Evolutionary conservation across 2,113 vertebrate genomes (phyloP).

Genomic region (Halichoeres trimaculatus): DNA sequence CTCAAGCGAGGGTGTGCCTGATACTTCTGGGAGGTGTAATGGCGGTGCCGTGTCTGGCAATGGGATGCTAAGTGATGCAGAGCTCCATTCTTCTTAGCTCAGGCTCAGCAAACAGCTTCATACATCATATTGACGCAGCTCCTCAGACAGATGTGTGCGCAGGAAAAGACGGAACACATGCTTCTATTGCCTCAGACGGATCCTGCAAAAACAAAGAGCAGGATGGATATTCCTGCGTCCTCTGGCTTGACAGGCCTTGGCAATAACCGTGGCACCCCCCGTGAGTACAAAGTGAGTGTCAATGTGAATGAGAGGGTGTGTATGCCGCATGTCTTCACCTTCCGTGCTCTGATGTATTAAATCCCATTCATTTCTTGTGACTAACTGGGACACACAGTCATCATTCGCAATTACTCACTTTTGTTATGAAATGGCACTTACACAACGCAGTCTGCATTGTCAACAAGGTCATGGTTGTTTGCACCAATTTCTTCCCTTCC

Average conservation of each 20-base stretch:
- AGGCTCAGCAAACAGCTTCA: conserved; percentile 63
- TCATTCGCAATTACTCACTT: conserved; percentile 26
- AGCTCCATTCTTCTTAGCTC: conserved; percentile 64
- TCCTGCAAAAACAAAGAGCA: conserved; percentile 39
- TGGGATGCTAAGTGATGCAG: conserved; percentile 72
- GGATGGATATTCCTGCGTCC: conserved; percentile 44
- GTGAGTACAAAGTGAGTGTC: conserved; percentile 3
- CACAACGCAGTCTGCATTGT: conserved; percentile 19
- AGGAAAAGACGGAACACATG: conserved; percentile 50
- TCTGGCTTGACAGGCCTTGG: conserved; percentile 26
- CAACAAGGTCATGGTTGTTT: conserved; percentile 10
- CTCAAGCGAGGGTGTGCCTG: conserved; percentile 68
- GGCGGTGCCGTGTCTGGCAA: conserved; percentile 60
- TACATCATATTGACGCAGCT: conserved; percentile 52
- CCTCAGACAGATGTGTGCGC: conserved; percentile 51
- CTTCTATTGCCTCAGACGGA: conserved; percentile 42
- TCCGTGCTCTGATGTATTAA: conserved; percentile 19
- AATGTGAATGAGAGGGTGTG: conserved; percentile 16
- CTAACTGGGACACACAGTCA: background rate
- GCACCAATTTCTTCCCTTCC: conserved; percentile 12
- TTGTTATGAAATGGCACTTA: conserved; percentile 24
- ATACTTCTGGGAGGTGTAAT: conserved; percentile 75
- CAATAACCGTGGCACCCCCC: conserved; percentile 24
- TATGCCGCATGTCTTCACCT: background rate
- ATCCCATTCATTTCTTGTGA: conserved; percentile 14